phyloP scores from a whole-genome alignment of 2,888 invertebrate species.

The Cataglyphis livida region DNA sequence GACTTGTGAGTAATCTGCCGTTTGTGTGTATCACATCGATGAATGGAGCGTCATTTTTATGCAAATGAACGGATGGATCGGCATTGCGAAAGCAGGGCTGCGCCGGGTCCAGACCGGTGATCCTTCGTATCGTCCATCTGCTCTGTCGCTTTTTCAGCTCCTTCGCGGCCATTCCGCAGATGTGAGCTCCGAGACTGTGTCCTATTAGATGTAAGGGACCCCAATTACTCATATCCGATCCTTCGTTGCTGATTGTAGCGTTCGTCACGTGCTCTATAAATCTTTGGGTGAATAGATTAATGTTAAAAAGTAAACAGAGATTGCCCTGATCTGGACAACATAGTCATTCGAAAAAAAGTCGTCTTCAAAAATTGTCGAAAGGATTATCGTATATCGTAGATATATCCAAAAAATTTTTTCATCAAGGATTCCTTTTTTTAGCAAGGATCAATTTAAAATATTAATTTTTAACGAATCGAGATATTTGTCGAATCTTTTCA shows the following conservation, averaged over 20 bases:
- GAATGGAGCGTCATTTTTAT: slow-evolving; percentile 87
- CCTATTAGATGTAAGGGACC: slow-evolving; percentile 87
- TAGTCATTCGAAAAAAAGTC: neutral
- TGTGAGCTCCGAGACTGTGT: slow-evolving; percentile 89
- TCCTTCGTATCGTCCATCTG: slow-evolving; percentile 79
- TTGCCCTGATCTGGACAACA: neutral
- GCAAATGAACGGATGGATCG: slow-evolving; percentile 86
- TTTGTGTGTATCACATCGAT: slow-evolving; percentile 90
- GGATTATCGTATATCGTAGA: neutral
- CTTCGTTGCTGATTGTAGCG: slow-evolving; percentile 83
- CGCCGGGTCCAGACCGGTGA: slow-evolving; percentile 89
- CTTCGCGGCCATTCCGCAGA: slow-evolving; percentile 87
- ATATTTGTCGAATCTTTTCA: neutral
- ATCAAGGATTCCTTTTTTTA: neutral
- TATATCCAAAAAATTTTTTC: neutral
- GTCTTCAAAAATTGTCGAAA: neutral
- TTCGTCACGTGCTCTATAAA: slow-evolving; percentile 86
- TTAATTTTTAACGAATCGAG: neutral
- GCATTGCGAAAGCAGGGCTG: slow-evolving; percentile 88
- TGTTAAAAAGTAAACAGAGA: neutral
- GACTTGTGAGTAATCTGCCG: slow-evolving; percentile 86
- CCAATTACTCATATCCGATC: slow-evolving; percentile 75
- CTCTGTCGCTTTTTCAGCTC: slow-evolving; percentile 85
- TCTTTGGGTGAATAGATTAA: slow-evolving; percentile 72
- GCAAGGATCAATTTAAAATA: neutral